Conservation (phyloP, 2,113 vertebrate genomes). For the Lamprotornis superbus region DNA sequence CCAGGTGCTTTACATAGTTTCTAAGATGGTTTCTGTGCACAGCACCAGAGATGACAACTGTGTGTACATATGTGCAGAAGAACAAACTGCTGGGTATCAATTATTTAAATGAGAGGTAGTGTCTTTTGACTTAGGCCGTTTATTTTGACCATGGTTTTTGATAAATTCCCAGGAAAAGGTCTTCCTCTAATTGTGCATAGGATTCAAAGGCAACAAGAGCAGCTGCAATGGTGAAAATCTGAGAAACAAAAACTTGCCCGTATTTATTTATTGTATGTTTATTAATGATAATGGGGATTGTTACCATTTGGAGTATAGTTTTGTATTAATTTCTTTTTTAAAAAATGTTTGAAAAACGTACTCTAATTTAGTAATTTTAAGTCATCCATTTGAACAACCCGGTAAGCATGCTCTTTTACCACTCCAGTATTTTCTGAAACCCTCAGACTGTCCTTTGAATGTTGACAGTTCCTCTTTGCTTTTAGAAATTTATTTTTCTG, state of each 20-base stretch:
- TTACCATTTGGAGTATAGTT: neutral
- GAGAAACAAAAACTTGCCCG: neutral
- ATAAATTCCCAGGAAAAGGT: neutral
- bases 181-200: neutral
- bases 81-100: neutral
- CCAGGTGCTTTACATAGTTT: fast-evolving
- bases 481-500: neutral
- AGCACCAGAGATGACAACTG: neutral
- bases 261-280: neutral
- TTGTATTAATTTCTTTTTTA: neutral
- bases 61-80: neutral
- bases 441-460: neutral
- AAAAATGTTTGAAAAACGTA: neutral
- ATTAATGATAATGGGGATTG: neutral
- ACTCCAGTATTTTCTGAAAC: neutral
- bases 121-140: neutral
- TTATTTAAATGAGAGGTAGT: neutral
- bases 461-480: neutral
- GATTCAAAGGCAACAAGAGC: neutral
- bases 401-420: neutral
- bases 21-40: neutral
- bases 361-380: neutral
- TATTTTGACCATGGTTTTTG: neutral
- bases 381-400: neutral
- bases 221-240: neutral